Percentiles rank a stretch among this genome's conserved stretches.
Conservation (phyloP, 1,140 invertebrate species). For the Latrodectus geometricus region DNA sequence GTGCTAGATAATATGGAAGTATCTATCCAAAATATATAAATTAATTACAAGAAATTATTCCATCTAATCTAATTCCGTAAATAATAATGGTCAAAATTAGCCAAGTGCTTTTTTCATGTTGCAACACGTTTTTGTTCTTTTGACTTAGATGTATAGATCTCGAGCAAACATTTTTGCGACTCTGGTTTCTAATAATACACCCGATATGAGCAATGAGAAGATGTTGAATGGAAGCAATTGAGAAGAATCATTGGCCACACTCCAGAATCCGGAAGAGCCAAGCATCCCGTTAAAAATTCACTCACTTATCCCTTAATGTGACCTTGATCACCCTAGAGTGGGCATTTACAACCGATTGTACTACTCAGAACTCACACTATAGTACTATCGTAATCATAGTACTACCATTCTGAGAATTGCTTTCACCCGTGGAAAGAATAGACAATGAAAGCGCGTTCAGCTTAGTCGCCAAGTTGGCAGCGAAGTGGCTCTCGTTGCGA, state of each 20-base stretch:
- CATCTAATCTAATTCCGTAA: too few relatives aligned
- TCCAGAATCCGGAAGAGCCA: not conserved
- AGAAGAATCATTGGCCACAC: slow-evolving; percentile 1
- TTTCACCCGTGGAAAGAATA: not conserved
- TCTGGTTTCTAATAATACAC: too few relatives aligned
- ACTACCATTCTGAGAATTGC: slow-evolving; percentile 36
- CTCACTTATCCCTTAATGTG: slow-evolving; percentile 15
- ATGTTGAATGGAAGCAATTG: slow-evolving; percentile 8
- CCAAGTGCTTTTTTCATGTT: too few relatives aligned
- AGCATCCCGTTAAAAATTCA: not conserved
- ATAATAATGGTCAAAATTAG: too few relatives aligned
- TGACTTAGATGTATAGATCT: too few relatives aligned
- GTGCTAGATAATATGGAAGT: too few relatives aligned
- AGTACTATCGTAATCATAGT: slow-evolving; percentile 39
- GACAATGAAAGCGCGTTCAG: slow-evolving; percentile 30
- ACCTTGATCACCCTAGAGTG: slow-evolving; percentile 58
- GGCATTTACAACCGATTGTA: slow-evolving; percentile 55
- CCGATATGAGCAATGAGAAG: not conserved
- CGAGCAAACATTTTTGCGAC: too few relatives aligned
- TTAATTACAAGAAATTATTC: too few relatives aligned
- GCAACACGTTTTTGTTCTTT: too few relatives aligned
- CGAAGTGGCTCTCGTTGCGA: not conserved
- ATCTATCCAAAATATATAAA: too few relatives aligned
- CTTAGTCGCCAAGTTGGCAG: slow-evolving; percentile 38
- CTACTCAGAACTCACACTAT: slow-evolving; percentile 11